Base-by-base conservation (phyloP, 2,888 invertebrate genomes). In the Drosophila ustulata region DNA sequence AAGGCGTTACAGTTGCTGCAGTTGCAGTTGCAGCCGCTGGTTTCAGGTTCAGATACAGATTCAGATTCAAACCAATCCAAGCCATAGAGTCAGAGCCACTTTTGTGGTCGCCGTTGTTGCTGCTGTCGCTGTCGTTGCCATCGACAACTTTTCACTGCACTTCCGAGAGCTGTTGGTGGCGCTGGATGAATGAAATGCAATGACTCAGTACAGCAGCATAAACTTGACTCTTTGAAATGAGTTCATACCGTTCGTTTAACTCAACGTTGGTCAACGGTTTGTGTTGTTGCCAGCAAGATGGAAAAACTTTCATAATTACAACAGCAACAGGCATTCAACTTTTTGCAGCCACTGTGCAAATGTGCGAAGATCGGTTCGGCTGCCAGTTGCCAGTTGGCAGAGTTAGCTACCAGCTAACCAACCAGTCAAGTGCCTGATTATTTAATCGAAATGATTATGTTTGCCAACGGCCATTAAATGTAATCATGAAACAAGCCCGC, bases 381-480 rank as follows among this genome's bases (percentile, higher is more conserved):
- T 37, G n/a, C 37, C 37, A 37, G 37, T 37, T 37, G 37, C 18
- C 18, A 18, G 18, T 18, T 18, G 18, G 1, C 18, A 18, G 18
- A 18, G 18, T 18, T 18, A 30, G 30, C 30, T 30, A 30, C 6
- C 30, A 30, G 30, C 30, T 30, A 30, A 4, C 34, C 11, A 34
- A 11, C 50, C 57, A 30, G 43, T 23, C 39, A 47, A 63, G 30
- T 47, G 56, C 55, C 82, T 80, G 87, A 83, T 85, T 88, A 85
- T 85, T 85, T 88, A 85, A 85, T 85, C 86, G 80, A 85, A 88
- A 88, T 88, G 73, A 82, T 85, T 85, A 82, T 83, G 87, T 75
- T 83, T 71, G 72, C 75, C 71, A 75, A 73, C 67, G 69, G 41
- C 67, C 71, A 86, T 88, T 83, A 88, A 71, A 72, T 73, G 68